These are phyloP conservation scores for Tor tambroides DNA, from an alignment of 2,113 vertebrate species.

Conservation along the genomic window DNA sequence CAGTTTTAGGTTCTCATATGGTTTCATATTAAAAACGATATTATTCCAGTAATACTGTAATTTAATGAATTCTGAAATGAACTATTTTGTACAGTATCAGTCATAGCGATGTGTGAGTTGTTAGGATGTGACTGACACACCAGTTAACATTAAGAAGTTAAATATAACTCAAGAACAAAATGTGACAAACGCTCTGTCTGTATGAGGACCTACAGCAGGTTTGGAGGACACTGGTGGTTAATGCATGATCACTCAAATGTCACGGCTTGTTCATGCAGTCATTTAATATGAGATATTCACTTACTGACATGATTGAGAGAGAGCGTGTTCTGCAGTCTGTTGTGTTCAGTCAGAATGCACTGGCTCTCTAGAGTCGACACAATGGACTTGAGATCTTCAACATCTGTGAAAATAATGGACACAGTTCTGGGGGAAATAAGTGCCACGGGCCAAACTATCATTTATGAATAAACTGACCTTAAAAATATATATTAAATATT, in stretches of 20 bases:
- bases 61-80: not conserved
- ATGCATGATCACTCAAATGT: not conserved
- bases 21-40: too few species aligned
- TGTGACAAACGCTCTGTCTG: not conserved
- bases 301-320: conserved; percentile 56
- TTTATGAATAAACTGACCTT: not conserved
- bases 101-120: not conserved
- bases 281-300: conserved; percentile 1
- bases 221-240: not conserved
- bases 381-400: conserved; percentile 74
- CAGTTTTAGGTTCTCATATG: not conserved
- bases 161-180: conserved; percentile 71
- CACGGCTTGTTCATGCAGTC: not conserved
- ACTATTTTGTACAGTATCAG: not conserved
- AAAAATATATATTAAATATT: not conserved
- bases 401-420: conserved; percentile 61
- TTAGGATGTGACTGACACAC: not conserved
- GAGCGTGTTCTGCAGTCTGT: not conserved
- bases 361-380: conserved; percentile 63
- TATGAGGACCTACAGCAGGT: not conserved
- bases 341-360: conserved; percentile 1
- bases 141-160: conserved; percentile 62
- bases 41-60: not conserved
- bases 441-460: not conserved
- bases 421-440: not conserved